Evolutionary conservation across 2,888 invertebrate genomes (phyloP).

Genomic region (Caprella mutica): DNA sequence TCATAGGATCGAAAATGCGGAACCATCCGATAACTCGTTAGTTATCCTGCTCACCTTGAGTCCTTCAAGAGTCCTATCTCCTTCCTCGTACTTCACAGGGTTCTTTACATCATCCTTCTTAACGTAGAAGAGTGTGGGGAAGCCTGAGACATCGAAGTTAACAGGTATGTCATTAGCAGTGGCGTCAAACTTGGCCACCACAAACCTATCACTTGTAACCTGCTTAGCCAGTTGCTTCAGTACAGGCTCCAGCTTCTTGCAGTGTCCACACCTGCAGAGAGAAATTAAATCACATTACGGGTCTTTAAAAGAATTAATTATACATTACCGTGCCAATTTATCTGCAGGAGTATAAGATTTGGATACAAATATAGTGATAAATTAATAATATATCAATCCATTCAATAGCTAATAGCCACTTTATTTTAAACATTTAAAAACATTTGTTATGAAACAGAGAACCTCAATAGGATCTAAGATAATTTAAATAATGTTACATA

Average conservation of each 20-base stretch:
- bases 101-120: slow-evolving; percentile 21
- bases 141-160: slow-evolving; percentile 35
- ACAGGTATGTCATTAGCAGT: slow-evolving; percentile 40
- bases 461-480: no score
- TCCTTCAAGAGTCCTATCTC: slow-evolving; percentile 20
- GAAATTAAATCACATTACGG: no score
- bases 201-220: slow-evolving; percentile 36
- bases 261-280: slow-evolving; percentile 43
- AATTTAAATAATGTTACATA: no score
- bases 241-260: slow-evolving; percentile 46
- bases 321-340: no score
- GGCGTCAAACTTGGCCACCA: slow-evolving; percentile 41
- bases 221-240: slow-evolving; percentile 41
- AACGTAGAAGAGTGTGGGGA: slow-evolving; percentile 28
- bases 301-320: no score
- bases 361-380: not conserved
- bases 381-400: not conserved
- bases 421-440: slow-evolving; percentile 14
- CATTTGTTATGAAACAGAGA: slow-evolving; percentile 36
- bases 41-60: slow-evolving; percentile 32
- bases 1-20: no score
- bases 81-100: slow-evolving; percentile 21
- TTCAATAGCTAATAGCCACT: not conserved
- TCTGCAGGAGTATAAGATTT: no score
- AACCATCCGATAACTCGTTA: no score